phyloP scores from a whole-genome alignment of 2,113 vertebrate genomes.

The Ctenodactylus gundi region DNA sequence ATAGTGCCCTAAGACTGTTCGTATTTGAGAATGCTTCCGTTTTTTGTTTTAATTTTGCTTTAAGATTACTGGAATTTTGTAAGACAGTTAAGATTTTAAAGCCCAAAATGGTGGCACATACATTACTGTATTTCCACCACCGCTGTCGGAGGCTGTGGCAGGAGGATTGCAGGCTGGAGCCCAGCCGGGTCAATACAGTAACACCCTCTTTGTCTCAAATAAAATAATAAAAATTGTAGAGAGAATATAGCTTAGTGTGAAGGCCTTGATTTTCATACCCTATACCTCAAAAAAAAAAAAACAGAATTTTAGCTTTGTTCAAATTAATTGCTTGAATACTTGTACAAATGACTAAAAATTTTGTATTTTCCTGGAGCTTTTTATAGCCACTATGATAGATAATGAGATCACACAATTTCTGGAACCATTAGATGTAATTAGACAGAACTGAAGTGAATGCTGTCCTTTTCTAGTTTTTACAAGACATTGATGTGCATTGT shows the following conservation, averaged over 20 bases:
- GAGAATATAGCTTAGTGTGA: background rate
- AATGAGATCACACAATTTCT: background rate
- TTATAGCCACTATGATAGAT: background rate
- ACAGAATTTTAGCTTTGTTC: background rate
- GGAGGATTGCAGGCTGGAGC: background rate
- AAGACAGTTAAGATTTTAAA: too few relatives aligned
- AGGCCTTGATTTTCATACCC: background rate
- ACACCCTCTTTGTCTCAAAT: background rate
- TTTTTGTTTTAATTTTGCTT: constrained; percentile 36
- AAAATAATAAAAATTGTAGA: too few relatives aligned
- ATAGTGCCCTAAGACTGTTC: constrained; percentile 31
- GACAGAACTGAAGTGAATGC: background rate
- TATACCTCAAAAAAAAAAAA: background rate
- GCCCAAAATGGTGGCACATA: too few relatives aligned
- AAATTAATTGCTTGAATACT: constrained; percentile 11
- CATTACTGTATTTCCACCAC: too few relatives aligned
- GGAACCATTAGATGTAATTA: background rate
- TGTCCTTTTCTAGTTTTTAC: constrained; percentile 1
- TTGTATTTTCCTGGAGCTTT: constrained; percentile 18
- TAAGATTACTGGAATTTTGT: too few relatives aligned
- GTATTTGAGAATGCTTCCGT: background rate
- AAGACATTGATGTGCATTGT: background rate
- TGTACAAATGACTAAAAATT: constrained; percentile 3
- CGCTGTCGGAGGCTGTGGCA: background rate
- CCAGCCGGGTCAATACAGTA: background rate